Conservation (phyloP, 2,888 invertebrate genomes). For the Drosophila phalerata region DNA sequence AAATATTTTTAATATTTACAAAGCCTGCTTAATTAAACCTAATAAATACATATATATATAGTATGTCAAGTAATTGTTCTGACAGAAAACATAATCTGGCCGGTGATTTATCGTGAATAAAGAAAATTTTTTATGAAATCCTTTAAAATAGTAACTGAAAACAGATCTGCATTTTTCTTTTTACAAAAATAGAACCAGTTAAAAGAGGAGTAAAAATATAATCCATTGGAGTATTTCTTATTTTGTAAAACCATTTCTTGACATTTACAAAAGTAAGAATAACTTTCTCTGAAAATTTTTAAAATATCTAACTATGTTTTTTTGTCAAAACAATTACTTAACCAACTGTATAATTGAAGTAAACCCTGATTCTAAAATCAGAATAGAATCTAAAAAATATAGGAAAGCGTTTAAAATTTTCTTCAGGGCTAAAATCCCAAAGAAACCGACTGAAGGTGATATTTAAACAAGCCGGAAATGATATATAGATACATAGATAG, state of each 20-base stretch:
- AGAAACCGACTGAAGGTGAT: slow-evolving; percentile 39
- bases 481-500: not conserved
- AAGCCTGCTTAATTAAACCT: slow-evolving; percentile 1
- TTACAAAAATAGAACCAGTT: no score
- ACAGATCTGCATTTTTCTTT: no score
- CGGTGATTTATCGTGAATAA: no score
- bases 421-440: slow-evolving; percentile 29
- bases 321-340: no score
- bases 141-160: no score
- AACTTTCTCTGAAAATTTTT: no score
- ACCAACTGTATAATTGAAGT: not conserved
- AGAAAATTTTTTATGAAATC: no score
- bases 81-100: not conserved
- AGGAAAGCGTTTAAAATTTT: slow-evolving; percentile 34
- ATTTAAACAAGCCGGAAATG: slow-evolving; percentile 50
- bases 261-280: no score
- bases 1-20: not conserved
- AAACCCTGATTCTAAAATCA: slow-evolving; percentile 22
- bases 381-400: slow-evolving; percentile 9
- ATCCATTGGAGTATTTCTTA: no score
- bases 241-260: no score
- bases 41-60: not conserved
- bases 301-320: no score
- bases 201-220: no score
- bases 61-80: not conserved